These are phyloP conservation scores for Latrodectus geometricus DNA, from an alignment of 1,140 invertebrate species.

Conservation along the genomic window DNA sequence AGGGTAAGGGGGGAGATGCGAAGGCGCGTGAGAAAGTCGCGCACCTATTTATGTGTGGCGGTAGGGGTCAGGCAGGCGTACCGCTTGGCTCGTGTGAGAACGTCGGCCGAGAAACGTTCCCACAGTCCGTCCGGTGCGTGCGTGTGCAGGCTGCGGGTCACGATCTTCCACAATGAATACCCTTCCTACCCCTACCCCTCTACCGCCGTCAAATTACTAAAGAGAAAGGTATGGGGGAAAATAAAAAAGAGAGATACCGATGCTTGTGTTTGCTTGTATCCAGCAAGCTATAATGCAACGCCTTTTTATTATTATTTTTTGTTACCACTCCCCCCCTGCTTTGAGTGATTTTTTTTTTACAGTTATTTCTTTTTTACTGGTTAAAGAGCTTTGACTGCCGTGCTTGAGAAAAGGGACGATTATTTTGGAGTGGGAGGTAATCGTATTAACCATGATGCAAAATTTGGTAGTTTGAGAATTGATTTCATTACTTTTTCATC, in stretches of 20 bases:
- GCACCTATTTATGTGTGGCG: constrained; percentile 53
- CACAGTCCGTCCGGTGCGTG: constrained; percentile 42
- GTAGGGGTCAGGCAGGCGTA: constrained; percentile 33
- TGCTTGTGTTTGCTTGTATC: constrained; percentile 11
- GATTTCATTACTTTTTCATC: too few species aligned
- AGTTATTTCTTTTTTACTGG: constrained; percentile 19
- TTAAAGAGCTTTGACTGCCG: not conserved
- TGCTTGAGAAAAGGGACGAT: not conserved
- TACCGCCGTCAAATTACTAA: constrained; percentile 33
- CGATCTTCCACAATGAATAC: constrained; percentile 33
- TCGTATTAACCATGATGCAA: not conserved
- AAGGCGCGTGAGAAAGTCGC: constrained; percentile 57
- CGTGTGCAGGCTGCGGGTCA: constrained; percentile 46
- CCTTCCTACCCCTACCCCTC: not conserved
- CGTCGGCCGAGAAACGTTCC: constrained; percentile 37
- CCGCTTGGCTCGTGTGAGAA: constrained; percentile 58
- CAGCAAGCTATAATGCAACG: constrained; percentile 25
- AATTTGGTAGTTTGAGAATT: not conserved
- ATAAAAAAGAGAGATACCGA: constrained; percentile 30
- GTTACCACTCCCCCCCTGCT: not conserved
- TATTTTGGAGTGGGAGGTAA: not conserved
- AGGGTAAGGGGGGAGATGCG: not conserved
- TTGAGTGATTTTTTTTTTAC: not conserved
- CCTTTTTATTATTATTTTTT: constrained; percentile 36
- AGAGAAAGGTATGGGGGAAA: constrained; percentile 46